phyloP scores from a whole-genome alignment of 2,888 invertebrate genomes.

The Drosophila pseudotalamancana region DNA sequence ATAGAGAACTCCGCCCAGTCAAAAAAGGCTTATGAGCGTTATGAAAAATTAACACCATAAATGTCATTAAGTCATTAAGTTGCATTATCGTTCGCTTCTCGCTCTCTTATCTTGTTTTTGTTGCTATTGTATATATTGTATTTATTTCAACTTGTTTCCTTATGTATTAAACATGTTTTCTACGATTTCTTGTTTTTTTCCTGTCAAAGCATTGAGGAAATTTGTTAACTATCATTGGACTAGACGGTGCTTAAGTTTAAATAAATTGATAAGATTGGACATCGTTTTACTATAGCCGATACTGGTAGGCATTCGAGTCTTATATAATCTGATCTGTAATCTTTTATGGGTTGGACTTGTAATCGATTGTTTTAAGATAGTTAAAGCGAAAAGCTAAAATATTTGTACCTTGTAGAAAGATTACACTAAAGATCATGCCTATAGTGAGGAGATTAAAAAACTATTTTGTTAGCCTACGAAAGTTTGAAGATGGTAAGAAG shows the following conservation, averaged over 20 bases:
- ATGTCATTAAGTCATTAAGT: slow-evolving; percentile 71
- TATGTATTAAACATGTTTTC: slow-evolving; percentile 31
- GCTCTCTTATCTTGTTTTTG: slow-evolving; percentile 45
- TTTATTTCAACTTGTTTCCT: slow-evolving; percentile 34
- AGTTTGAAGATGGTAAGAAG: too few species aligned
- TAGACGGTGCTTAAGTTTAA: background rate
- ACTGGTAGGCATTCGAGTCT: background rate
- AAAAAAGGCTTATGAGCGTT: slow-evolving; percentile 36
- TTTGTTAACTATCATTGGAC: slow-evolving; percentile 24
- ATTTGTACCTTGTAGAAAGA: background rate
- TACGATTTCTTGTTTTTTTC: slow-evolving; percentile 35
- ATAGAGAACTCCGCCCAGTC: slow-evolving; percentile 5
- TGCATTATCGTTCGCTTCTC: slow-evolving; percentile 42
- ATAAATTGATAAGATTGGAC: slow-evolving; percentile 25
- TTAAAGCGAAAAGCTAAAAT: background rate
- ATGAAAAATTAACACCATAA: slow-evolving; percentile 53
- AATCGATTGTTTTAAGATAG: background rate
- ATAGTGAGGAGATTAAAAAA: too few species aligned
- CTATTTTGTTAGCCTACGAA: too few species aligned
- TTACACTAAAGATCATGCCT: too few species aligned
- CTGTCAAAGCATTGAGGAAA: slow-evolving; percentile 40
- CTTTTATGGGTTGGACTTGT: background rate
- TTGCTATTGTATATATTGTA: background rate
- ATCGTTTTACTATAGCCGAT: background rate
- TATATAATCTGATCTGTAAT: background rate